Percentiles rank a stretch among this genome's conserved stretches.
Evolutionary conservation across 2,888 invertebrate species (phyloP).

Genomic region (Ashinkailepas kermadecensis): DNA sequence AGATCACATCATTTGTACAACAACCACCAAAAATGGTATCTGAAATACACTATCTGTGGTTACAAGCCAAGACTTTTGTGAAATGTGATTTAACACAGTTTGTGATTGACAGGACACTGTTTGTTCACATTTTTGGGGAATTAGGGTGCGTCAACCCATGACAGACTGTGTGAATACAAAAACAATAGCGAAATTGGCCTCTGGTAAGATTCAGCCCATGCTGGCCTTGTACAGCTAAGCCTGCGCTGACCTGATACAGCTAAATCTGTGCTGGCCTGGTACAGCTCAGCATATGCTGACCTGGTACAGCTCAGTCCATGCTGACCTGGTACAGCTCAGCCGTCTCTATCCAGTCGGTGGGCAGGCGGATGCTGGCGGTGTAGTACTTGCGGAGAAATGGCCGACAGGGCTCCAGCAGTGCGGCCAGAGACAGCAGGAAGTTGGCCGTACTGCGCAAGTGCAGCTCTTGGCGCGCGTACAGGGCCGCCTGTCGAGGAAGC

Average conservation of each 20-base stretch:
- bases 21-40: too few relatives aligned
- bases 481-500: conserved; percentile 39
- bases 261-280: neutral
- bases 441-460: conserved; percentile 45
- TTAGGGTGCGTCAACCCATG: too few relatives aligned
- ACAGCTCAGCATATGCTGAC: neutral
- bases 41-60: too few relatives aligned
- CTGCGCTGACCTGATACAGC: neutral
- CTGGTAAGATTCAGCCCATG: too few relatives aligned
- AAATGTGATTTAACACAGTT: too few relatives aligned
- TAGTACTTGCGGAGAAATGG: conserved; percentile 44
- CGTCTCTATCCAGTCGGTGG: conserved; percentile 48
- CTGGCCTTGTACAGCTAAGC: too few relatives aligned
- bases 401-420: conserved; percentile 40
- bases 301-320: neutral
- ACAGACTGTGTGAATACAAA: too few relatives aligned
- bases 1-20: too few relatives aligned
- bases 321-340: conserved; percentile 43
- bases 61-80: too few relatives aligned
- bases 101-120: too few relatives aligned
- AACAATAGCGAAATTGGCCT: too few relatives aligned
- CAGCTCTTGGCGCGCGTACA: conserved; percentile 44
- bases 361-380: conserved; percentile 40
- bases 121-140: too few relatives aligned
- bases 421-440: conserved; percentile 43